phyloP scores from a whole-genome alignment of 2,113 vertebrate genomes.

The Prionailurus viverrinus region DNA sequence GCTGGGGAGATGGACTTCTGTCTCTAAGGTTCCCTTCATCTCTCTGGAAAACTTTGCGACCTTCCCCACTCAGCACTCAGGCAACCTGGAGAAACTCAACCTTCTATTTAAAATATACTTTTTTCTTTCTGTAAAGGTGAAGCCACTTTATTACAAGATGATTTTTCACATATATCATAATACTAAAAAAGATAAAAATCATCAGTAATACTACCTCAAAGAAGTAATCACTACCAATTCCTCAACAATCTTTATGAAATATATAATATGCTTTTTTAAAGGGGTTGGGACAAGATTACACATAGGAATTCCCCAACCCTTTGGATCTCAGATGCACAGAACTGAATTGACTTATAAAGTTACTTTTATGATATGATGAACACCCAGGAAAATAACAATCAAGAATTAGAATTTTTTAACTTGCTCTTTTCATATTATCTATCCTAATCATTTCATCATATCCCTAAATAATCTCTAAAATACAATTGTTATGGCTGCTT shows the following conservation, averaged over 20 bases:
- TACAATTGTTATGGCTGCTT: neutral
- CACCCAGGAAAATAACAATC: neutral
- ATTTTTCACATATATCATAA: neutral
- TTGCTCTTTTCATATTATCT: conserved; percentile 9
- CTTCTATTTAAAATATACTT: neutral
- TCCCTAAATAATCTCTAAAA: neutral
- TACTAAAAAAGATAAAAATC: conserved; percentile 28
- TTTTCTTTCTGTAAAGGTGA: neutral
- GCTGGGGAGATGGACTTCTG: neutral
- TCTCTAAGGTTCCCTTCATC: neutral
- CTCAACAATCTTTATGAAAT: neutral
- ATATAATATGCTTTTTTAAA: neutral
- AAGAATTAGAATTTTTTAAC: neutral
- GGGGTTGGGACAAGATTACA: neutral
- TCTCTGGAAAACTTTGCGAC: neutral
- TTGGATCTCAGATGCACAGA: neutral
- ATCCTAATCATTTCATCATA: neutral
- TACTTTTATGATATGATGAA: conserved; percentile 2
- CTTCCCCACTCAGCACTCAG: neutral
- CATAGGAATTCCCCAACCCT: neutral
- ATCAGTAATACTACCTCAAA: neutral
- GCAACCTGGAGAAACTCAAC: neutral
- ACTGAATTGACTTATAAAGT: neutral
- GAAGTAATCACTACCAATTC: neutral
- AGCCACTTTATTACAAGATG: neutral